Percentiles rank a stretch among this genome's conserved stretches.
phyloP scores from a whole-genome alignment of 2,113 vertebrate genomes.

The Pristiophorus japonicus region DNA sequence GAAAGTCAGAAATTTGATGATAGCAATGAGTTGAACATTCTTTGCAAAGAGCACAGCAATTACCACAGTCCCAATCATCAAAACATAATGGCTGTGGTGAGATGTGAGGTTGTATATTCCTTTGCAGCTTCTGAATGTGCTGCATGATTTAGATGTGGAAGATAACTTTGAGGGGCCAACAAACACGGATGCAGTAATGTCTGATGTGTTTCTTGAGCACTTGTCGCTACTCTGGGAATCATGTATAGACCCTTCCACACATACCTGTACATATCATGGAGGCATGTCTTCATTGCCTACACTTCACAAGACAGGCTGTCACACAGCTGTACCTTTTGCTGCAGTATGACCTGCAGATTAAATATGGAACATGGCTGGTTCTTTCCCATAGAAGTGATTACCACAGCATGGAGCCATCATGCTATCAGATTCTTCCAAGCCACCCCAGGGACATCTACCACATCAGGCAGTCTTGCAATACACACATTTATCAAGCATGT shows the following conservation, averaged over 20 bases:
- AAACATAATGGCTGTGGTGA: background rate
- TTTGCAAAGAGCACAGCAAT: background rate
- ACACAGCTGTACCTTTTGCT: background rate
- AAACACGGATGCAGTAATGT: background rate
- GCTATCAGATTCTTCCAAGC: background rate
- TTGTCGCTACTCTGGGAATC: background rate
- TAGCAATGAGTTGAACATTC: background rate
- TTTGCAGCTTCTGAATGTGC: background rate
- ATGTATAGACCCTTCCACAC: background rate
- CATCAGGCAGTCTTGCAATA: background rate
- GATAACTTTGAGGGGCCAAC: background rate
- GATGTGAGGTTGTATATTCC: background rate
- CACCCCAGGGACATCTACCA: background rate
- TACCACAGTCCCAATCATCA: background rate
- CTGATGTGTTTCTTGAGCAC: background rate
- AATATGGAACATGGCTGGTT: background rate
- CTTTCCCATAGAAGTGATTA: background rate
- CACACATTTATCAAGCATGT: background rate
- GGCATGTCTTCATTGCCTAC: no score
- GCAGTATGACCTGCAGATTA: background rate
- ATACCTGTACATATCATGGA: no score
- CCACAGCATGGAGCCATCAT: background rate
- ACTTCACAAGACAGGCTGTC: no score
- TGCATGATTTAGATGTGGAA: background rate
- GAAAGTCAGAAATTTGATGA: background rate